A percentile compares a stretch with the other conserved stretches of the same genome.
phyloP scores from a whole-genome alignment of 2,888 invertebrate genomes.

The Himalopsyche japonica region DNA sequence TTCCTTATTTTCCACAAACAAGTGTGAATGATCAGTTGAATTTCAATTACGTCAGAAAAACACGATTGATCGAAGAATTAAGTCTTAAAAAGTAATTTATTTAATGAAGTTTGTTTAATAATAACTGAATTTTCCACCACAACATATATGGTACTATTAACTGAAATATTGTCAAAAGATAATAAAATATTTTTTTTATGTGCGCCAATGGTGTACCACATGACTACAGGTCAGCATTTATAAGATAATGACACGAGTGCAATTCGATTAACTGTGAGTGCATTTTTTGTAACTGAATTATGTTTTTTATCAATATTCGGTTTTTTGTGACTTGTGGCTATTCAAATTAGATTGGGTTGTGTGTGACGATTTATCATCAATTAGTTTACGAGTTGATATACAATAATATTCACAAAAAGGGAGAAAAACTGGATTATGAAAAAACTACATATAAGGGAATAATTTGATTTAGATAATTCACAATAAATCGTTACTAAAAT shows the following conservation, averaged over 20 bases:
- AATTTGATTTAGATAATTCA: not conserved
- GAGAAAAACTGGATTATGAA: not conserved
- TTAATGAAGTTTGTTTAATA: too few species aligned
- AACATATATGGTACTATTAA: too few species aligned
- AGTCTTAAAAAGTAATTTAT: too few species aligned
- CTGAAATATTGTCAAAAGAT: too few species aligned
- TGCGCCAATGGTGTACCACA: not conserved
- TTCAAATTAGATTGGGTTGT: not conserved
- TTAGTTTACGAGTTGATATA: not conserved
- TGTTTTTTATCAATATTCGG: not conserved
- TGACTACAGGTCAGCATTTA: not conserved
- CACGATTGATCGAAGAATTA: too few species aligned
- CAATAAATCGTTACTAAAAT: not conserved
- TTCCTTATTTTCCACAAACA: too few species aligned
- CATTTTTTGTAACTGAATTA: not conserved
- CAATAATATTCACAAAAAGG: not conserved
- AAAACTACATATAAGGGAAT: not conserved
- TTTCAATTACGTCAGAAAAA: too few species aligned
- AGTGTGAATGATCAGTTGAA: too few species aligned
- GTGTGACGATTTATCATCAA: not conserved
- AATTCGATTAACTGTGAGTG: not conserved
- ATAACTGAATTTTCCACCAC: too few species aligned
- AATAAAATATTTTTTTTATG: too few species aligned
- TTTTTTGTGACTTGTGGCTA: not conserved
- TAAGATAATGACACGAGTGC: not conserved